Conservation (phyloP, 2,797 vertebrate species). For the Vultur gryphus region DNA sequence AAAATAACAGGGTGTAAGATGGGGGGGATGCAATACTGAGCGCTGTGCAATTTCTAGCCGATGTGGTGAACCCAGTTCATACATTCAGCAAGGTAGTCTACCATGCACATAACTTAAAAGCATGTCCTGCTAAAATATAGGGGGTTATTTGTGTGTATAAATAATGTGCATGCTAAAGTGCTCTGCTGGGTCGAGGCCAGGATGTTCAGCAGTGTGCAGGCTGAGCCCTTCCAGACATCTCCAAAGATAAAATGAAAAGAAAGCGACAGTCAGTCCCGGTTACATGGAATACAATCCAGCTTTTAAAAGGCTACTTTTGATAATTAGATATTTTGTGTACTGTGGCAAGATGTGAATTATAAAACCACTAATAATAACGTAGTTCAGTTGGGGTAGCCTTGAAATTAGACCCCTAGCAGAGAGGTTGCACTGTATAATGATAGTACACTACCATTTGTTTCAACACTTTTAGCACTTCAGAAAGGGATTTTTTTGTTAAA, state of each 20-base stretch:
- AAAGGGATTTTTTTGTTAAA: slow-evolving; percentile 24
- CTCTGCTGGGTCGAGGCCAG: neutral
- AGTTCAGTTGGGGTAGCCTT: slow-evolving; percentile 35
- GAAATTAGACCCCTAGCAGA: slow-evolving; percentile 55
- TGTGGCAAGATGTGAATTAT: slow-evolving; percentile 19
- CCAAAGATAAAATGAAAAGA: neutral
- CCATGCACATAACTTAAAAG: neutral
- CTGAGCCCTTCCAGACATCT: neutral
- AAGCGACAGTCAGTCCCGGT: neutral
- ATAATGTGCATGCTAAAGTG: neutral
- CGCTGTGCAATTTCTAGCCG: fast-evolving
- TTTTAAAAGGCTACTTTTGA: slow-evolving; percentile 30
- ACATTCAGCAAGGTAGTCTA: neutral
- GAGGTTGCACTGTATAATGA: slow-evolving; percentile 19
- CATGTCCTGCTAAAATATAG: neutral
- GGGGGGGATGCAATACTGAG: neutral
- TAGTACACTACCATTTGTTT: slow-evolving; percentile 50
- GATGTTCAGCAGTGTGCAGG: neutral
- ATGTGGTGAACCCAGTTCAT: neutral
- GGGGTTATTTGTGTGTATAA: neutral
- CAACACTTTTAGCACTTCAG: slow-evolving; percentile 50
- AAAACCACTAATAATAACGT: slow-evolving; percentile 21
- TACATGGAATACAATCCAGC: neutral
- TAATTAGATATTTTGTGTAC: slow-evolving; percentile 43
- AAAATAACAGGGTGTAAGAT: fast-evolving